Evolutionary conservation across 1,140 invertebrate species (phyloP), one percentile per base, ranked within the genome.

Genomic region (Parasteatoda tepidariorum): DNA sequence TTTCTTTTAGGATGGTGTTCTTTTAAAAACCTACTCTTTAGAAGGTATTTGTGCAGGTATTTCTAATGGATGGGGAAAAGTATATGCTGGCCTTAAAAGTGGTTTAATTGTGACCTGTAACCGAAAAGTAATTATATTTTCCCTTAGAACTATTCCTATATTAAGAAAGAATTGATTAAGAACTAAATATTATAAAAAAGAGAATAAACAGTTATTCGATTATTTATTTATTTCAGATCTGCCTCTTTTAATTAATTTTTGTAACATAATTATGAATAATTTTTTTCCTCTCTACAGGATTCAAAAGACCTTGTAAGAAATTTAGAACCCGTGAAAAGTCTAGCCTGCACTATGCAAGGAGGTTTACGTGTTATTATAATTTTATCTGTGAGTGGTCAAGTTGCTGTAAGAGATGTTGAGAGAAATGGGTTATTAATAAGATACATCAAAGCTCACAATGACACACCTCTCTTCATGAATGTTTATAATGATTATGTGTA

Each of bases 401-500:
- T 74, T 38, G 57, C 71, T 22, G 30, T 74, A 9, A 54, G 55
- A 9, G 54, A 74, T 61, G 71, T 28, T 34, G 68, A 71, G 9
- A 74, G 54, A 74, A 74, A 24, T 61, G 71, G 71, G 0, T 24
- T 74, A 13, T 34, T 74, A 15, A 74, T 74, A 34, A 18, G 30
- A 74, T 74, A 61, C 28, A 6, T 74, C 7, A 74, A 74, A 59
- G 31, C 54, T 15, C 18, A 13, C 11, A 13, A 22, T 57, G n/a
- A 57, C 30, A 13, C 41, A 22, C 68, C 68, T 9, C 24, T 61
- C 3, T 61, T 59, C 41, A 74, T 74, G 71, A 13, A 28, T 24
- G 38, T 74, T 13, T 22, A 61, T 38, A 74, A 61, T 59, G 55
- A 74, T 74, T 74, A 22, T 22, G 55, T 61, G 24, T 74, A 59